phyloP scores from a whole-genome alignment of 2,797 vertebrate genomes.

The Sciaenops ocellatus region DNA sequence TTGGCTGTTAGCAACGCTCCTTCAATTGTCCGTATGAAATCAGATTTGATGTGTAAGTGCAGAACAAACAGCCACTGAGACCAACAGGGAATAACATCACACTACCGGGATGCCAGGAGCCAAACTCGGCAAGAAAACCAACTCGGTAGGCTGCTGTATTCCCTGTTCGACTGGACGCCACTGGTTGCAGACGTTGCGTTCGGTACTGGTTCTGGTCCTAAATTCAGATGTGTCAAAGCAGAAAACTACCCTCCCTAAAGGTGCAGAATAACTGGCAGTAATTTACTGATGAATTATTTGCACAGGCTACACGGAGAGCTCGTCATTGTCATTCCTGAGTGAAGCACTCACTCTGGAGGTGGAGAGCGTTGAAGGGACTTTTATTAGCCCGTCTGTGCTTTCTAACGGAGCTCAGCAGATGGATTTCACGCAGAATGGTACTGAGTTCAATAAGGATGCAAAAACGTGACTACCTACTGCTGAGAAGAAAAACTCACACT shows the following conservation, averaged over 20 bases:
- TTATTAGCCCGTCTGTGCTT: constrained; percentile 19
- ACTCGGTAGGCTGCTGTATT: no score
- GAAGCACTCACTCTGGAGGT: constrained; percentile 31
- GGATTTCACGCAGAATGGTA: constrained; percentile 46
- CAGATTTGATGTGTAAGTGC: no score
- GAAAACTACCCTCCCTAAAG: neutral
- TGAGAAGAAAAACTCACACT: constrained; percentile 44
- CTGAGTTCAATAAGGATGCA: constrained; percentile 32
- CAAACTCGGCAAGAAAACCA: no score
- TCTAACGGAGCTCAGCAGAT: constrained; percentile 50
- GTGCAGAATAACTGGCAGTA: neutral
- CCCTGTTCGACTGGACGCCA: no score
- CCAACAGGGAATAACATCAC: no score
- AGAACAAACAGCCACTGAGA: no score
- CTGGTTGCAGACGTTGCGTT: no score
- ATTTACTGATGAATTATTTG: constrained; percentile 15
- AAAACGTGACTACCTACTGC: constrained; percentile 25
- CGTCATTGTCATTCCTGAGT: constrained; percentile 41
- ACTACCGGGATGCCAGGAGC: no score
- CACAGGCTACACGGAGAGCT: neutral
- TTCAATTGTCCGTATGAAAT: no score
- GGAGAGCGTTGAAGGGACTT: constrained; percentile 27
- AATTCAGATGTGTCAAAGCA: constrained; percentile 1
- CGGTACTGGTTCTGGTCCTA: no score
- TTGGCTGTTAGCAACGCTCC: neutral